Evolutionary conservation across 2,797 vertebrate species (phyloP).

Genomic region (Tangara arthus): DNA sequence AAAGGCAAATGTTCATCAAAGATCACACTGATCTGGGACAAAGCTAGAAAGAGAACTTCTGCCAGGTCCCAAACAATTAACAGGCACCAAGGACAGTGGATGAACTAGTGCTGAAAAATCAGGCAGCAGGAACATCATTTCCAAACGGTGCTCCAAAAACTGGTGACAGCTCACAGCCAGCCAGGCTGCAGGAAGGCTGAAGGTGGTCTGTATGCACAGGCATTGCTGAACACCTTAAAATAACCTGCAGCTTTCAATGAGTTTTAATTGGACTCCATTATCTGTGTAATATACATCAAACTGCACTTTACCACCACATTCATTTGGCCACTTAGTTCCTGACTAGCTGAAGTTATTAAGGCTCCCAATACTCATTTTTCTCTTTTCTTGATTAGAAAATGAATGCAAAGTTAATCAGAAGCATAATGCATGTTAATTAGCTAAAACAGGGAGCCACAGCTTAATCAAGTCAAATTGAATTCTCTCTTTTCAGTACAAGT

Average conservation of each 20-base stretch:
- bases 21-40: neutral
- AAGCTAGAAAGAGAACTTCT: neutral
- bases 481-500: neutral
- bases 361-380: neutral
- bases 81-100: neutral
- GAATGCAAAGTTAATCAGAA: conserved; percentile 55
- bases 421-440: conserved; percentile 12
- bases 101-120: neutral
- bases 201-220: neutral
- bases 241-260: neutral
- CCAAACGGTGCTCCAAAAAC: neutral
- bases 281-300: neutral
- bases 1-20: neutral
- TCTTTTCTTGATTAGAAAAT: conserved; percentile 58
- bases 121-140: neutral
- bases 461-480: conserved; percentile 48
- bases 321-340: neutral
- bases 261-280: conserved; percentile 10
- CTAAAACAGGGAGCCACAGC: neutral
- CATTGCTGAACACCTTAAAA: conserved; percentile 1
- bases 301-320: neutral
- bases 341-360: conserved; percentile 20
- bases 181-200: neutral
- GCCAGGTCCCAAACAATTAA: neutral
- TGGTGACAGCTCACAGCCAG: neutral